A percentile compares a stretch with the other conserved stretches of the same genome.
These are phyloP conservation scores for Lacanobia wlatinum DNA, from an alignment of 2,888 invertebrate genomes.

Conservation along the genomic window DNA sequence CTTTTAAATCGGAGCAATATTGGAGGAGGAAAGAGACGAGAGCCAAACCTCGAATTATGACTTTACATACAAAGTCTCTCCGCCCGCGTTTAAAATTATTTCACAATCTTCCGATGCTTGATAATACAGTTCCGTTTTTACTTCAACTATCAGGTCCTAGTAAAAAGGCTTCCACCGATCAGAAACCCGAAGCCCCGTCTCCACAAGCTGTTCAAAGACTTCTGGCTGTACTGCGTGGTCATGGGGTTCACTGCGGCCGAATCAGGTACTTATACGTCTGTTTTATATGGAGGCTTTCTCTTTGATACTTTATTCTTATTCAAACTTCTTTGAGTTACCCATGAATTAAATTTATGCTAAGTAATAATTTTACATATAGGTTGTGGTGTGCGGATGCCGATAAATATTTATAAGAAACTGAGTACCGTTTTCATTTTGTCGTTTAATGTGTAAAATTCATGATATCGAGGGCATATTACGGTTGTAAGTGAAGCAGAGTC, in stretches of 20 bases:
- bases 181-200: slow-evolving; percentile 97
- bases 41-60: too few species aligned
- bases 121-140: too few species aligned
- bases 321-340: slow-evolving; percentile 59
- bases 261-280: slow-evolving; percentile 86
- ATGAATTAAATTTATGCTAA: slow-evolving; percentile 61
- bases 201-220: slow-evolving; percentile 99
- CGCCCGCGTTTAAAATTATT: too few species aligned
- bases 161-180: slow-evolving; percentile 97
- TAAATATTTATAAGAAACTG: neutral
- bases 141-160: slow-evolving; percentile 87
- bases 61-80: too few species aligned
- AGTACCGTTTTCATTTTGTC: too few species aligned
- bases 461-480: too few species aligned
- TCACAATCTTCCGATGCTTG: too few species aligned
- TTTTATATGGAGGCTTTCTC: slow-evolving; percentile 5
- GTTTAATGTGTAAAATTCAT: too few species aligned
- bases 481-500: too few species aligned
- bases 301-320: slow-evolving; percentile 50
- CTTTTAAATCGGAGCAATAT: too few species aligned
- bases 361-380: slow-evolving; percentile 20
- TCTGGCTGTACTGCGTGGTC: slow-evolving; percentile 99
- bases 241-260: slow-evolving; percentile 98
- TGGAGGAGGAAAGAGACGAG: too few species aligned
- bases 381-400: slow-evolving; percentile 35